Evolutionary conservation across 2,113 vertebrate species (phyloP).

Genomic region (Sebastes schlegelii): DNA sequence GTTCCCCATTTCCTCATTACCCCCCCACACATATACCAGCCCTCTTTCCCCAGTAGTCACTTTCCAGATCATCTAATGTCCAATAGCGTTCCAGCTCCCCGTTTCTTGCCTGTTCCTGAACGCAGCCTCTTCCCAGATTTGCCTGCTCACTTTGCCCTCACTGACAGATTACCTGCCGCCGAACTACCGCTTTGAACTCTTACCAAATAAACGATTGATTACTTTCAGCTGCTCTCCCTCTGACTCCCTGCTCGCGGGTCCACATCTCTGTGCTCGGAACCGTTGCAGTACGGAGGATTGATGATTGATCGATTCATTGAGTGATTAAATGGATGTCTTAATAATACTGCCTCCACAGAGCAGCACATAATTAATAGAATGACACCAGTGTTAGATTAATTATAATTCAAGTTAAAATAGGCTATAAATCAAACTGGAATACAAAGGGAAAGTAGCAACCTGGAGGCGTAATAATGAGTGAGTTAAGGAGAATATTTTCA

Average conservation of each 20-base stretch:
- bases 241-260: not conserved
- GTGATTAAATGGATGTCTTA: constrained; percentile 38
- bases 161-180: not conserved
- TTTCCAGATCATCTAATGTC: not conserved
- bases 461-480: not conserved
- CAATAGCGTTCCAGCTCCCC: not conserved
- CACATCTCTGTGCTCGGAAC: not conserved
- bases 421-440: constrained; percentile 25
- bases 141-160: not conserved
- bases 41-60: not conserved
- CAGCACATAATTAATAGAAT: constrained; percentile 34
- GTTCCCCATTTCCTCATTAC: not conserved
- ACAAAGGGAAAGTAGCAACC: not conserved
- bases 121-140: not conserved
- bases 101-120: not conserved
- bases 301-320: constrained; percentile 49
- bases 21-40: too few species aligned
- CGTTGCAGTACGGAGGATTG: not conserved
- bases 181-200: constrained; percentile 1
- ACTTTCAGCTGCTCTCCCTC: not conserved
- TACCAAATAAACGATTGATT: constrained; percentile 1
- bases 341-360: constrained; percentile 25
- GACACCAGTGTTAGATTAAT: constrained; percentile 36
- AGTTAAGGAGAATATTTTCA: constrained; percentile 4
- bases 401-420: constrained; percentile 23